phyloP scores from a whole-genome alignment of 2,113 vertebrate genomes.

The Eolophus roseicapilla region DNA sequence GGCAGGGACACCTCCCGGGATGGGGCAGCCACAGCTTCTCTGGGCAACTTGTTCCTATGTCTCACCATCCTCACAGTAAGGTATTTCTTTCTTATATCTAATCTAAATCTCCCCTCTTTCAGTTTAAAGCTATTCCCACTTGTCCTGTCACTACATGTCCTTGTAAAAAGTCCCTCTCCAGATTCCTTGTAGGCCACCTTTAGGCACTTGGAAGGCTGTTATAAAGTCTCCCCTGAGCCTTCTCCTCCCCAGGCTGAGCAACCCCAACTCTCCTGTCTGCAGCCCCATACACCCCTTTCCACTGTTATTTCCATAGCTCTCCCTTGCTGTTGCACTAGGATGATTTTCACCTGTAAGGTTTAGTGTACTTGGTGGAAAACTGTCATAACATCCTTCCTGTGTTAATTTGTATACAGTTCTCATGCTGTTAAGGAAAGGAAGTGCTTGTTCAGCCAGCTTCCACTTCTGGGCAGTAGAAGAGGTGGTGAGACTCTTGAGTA shows the following conservation, averaged over 20 bases:
- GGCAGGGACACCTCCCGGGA: neutral
- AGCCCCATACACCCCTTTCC: neutral
- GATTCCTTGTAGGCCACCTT: neutral
- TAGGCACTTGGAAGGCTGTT: neutral
- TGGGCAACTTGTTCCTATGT: neutral
- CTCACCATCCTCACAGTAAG: neutral
- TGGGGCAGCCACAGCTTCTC: neutral
- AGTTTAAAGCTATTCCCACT: neutral
- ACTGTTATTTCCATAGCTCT: neutral
- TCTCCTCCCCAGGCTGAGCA: neutral
- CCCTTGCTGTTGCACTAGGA: neutral
- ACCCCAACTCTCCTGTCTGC: neutral
- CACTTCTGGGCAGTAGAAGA: neutral
- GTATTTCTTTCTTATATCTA: neutral
- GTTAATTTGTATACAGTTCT: neutral
- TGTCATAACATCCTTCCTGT: neutral
- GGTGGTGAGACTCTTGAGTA: neutral
- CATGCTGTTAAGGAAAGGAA: neutral
- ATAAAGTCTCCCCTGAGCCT: neutral
- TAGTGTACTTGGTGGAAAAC: neutral
- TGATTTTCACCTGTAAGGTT: neutral
- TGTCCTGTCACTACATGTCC: neutral
- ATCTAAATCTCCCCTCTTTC: neutral
- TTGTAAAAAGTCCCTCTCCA: neutral
- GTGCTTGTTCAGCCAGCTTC: neutral